A percentile compares a stretch with the other conserved stretches of the same genome.
phyloP scores from a whole-genome alignment of 2,113 vertebrate genomes.

The Polyodon spathula region DNA sequence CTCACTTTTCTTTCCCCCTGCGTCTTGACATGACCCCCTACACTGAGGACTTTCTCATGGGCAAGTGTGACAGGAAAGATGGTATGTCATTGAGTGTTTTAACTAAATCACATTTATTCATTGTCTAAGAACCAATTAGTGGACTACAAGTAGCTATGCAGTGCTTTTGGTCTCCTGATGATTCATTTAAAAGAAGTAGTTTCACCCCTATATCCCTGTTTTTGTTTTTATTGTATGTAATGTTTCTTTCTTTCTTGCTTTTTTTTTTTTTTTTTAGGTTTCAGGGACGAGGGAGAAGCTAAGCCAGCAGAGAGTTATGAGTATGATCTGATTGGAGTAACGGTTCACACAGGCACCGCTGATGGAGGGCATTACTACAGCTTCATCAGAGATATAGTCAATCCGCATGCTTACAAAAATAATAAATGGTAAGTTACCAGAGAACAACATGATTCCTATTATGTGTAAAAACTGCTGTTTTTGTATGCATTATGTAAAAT shows the following conservation, averaged over 20 bases:
- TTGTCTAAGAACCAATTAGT: too few relatives aligned
- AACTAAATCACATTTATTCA: too few relatives aligned
- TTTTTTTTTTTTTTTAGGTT: constrained; percentile 50
- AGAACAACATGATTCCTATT: background rate
- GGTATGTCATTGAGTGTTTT: constrained; percentile 46
- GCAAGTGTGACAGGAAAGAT: constrained; percentile 88
- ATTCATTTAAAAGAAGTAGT: too few relatives aligned
- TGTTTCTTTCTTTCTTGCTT: too few relatives aligned
- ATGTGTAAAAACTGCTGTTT: background rate
- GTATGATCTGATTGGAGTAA: constrained; percentile 95
- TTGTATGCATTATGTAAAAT: too few relatives aligned
- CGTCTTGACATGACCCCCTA: constrained; percentile 97
- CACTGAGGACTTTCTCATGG: constrained; percentile 97
- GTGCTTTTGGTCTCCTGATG: too few relatives aligned
- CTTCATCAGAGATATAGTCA: constrained; percentile 93
- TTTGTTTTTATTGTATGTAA: too few relatives aligned
- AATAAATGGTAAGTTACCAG: constrained; percentile 83
- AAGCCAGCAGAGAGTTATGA: constrained; percentile 86
- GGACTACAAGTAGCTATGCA: too few relatives aligned
- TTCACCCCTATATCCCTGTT: too few relatives aligned
- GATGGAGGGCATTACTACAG: constrained; percentile 98
- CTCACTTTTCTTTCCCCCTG: constrained; percentile 94
- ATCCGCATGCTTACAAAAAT: constrained; percentile 93
- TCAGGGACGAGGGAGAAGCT: constrained; percentile 71
- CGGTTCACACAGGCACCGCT: constrained; percentile 93